Evolutionary conservation across 2,113 vertebrate genomes (phyloP).

Genomic region (Lonchura striata): DNA sequence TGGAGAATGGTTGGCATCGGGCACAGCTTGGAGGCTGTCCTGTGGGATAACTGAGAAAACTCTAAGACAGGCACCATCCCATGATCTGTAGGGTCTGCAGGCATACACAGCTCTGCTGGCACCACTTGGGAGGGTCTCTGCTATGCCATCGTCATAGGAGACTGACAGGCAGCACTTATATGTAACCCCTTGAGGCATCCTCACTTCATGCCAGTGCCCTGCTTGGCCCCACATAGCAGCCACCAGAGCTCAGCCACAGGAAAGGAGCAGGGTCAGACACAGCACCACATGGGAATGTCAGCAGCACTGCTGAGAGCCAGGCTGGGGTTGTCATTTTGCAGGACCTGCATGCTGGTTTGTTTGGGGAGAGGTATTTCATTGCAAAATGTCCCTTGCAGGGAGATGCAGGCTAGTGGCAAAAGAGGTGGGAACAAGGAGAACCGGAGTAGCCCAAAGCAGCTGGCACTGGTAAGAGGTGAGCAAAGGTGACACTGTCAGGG

Average conservation of each 20-base stretch:
- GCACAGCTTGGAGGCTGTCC: neutral
- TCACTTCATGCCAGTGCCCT: neutral
- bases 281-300: neutral
- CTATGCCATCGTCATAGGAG: neutral
- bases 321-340: neutral
- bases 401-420: neutral
- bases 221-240: neutral
- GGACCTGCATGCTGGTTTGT: neutral
- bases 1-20: neutral
- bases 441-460: accelerated
- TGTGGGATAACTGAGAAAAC: neutral
- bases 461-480: neutral
- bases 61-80: neutral
- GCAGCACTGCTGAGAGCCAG: neutral
- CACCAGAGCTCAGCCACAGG: neutral
- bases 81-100: neutral
- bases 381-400: neutral
- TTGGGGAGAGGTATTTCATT: neutral
- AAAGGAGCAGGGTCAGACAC: neutral
- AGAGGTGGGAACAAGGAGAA: neutral
- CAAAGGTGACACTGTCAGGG: neutral
- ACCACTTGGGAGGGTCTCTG: neutral
- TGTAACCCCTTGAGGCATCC: neutral
- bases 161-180: neutral
- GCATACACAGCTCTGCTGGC: neutral